Evolutionary conservation across 2,888 invertebrate genomes (phyloP), one percentile per base, ranked within the genome.

Genomic region (Ametastegia equiseti): DNA sequence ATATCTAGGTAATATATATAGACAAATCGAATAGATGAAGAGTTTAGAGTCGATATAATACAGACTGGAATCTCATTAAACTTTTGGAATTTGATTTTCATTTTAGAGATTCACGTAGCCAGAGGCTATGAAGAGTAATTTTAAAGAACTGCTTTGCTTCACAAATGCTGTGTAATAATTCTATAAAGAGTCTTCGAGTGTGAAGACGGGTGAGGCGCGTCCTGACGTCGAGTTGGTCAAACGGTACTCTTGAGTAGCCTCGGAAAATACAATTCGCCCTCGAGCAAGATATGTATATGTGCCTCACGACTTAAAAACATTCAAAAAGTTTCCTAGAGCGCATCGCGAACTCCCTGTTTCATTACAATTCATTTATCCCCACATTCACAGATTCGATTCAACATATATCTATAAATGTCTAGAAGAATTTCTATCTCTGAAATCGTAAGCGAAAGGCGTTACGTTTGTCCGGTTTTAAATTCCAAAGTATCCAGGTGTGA

Each of bases 251-350:
- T 33, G 3, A 5, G 23, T 39, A 67, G 7, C 11, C 13, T 90
- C 94, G 94, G 47, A 93, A 92, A 0, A 94, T 39, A 30, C 30
- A 60, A 30, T 67, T 67, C 39, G 67, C 67, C 67, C 65, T 45
- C 75, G 39, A 77, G 80, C 36, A 15, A 60, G 15, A 4, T 15
- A 30, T 23, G 60, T 15, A 30, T 23, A 30, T 23, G 11, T 19
- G 23, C 7, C 54, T 54, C 6, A 13, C 15, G 4, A 27, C 30
- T 60, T 60, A 30, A 15, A 5, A 30, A 30, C 30, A 30, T 60
- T 60, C 60, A 15, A 30, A 30, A 0, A 60, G 23, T 60, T 30
- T 27, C 13, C 5, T 1, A 47, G 47, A 47, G 47, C 47, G 1
- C n/a, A 42, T n/a, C n/a, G n/a, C n/a, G n/a, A n/a, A n/a, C n/a